Evolutionary conservation across 2,888 invertebrate genomes (phyloP).

Genomic region (Bellardia bayeri): DNA sequence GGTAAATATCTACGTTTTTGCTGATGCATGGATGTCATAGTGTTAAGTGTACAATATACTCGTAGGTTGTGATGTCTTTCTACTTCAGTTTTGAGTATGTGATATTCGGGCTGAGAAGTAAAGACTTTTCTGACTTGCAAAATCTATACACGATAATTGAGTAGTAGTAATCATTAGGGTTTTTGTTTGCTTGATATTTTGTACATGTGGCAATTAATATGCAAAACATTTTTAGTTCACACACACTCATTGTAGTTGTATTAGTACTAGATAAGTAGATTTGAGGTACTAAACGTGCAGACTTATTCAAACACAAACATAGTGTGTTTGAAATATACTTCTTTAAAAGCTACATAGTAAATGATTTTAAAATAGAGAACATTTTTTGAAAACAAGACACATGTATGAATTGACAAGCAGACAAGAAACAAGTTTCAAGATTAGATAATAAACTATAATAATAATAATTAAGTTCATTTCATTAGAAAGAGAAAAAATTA

Average conservation of each 20-base stretch:
- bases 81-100: not conserved
- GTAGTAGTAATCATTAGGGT: conserved; percentile 47
- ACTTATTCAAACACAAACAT: no score
- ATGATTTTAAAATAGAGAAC: conserved; percentile 8
- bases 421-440: not conserved
- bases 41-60: no score
- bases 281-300: not conserved
- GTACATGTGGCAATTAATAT: conserved; percentile 64
- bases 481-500: no score
- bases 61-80: conserved; percentile 3
- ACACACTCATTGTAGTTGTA: not conserved
- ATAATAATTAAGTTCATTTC: no score
- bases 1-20: no score
- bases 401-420: not conserved
- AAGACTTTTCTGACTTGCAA: not conserved
- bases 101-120: not conserved
- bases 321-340: no score
- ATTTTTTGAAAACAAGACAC: not conserved
- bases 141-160: conserved; percentile 50
- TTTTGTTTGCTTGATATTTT: conserved; percentile 16
- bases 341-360: not conserved
- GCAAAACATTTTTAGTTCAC: conserved; percentile 36
- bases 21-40: no score
- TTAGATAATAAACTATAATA: not conserved
- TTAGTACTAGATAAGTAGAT: conserved; percentile 9